A percentile compares a stretch with the other conserved stretches of the same genome.
Evolutionary conservation across 2,113 vertebrate species (phyloP).

Genomic region (Cricetomys ansorgei): DNA sequence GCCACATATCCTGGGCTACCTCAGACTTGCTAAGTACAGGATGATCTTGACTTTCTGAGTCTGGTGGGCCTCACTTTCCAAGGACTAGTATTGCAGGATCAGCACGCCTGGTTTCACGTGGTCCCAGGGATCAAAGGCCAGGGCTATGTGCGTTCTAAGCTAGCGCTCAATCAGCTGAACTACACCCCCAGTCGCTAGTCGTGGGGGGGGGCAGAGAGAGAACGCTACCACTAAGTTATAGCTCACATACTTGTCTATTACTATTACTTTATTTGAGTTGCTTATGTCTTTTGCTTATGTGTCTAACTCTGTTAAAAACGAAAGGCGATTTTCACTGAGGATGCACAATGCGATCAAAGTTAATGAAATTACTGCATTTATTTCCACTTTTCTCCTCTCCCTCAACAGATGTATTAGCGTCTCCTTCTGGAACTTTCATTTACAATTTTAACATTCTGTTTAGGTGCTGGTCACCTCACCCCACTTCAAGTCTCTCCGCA

Average conservation of each 20-base stretch:
- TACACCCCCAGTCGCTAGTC: neutral
- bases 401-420: neutral
- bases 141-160: neutral
- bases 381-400: neutral
- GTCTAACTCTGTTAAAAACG: slow-evolving; percentile 46
- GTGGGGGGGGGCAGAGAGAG: too few species aligned
- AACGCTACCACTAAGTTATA: neutral
- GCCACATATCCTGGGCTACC: neutral
- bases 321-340: neutral
- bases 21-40: neutral
- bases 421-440: slow-evolving; percentile 53
- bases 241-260: neutral
- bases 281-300: slow-evolving; percentile 48
- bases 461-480: slow-evolving; percentile 41
- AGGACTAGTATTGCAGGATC: neutral
- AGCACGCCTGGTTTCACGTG: neutral
- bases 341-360: neutral
- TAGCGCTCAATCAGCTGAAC: neutral
- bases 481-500: neutral
- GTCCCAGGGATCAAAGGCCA: neutral
- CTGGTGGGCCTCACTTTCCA: neutral
- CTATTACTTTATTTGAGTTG: neutral
- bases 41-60: neutral
- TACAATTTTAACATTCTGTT: slow-evolving; percentile 49
- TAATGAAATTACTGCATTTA: slow-evolving; percentile 27